Conservation (phyloP, 2,888 invertebrate genomes). For the Eupithecia inturbata region DNA sequence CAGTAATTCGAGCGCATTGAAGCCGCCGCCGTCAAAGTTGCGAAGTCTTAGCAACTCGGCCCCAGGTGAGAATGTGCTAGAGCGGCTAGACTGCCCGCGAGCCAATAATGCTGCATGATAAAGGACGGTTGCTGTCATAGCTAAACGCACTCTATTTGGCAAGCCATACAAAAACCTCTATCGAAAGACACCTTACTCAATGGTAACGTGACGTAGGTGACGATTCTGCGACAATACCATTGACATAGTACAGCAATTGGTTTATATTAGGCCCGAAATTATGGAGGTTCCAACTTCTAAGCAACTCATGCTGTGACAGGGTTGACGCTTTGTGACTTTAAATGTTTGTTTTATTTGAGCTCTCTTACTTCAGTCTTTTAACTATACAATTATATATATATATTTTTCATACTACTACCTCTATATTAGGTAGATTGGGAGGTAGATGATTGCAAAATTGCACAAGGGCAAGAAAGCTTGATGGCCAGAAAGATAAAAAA, state of each 20-base stretch:
- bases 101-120: conserved; percentile 64
- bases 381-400: too few species aligned
- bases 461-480: too few species aligned
- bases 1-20: conserved; percentile 68
- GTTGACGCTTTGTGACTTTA: too few species aligned
- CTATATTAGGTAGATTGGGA: too few species aligned
- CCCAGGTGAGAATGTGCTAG: conserved; percentile 84
- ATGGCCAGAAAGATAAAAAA: too few species aligned
- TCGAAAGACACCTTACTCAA: neutral
- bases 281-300: too few species aligned
- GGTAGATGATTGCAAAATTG: too few species aligned
- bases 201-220: too few species aligned
- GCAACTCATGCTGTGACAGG: too few species aligned
- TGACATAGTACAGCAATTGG: neutral
- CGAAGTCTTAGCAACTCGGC: conserved; percentile 80
- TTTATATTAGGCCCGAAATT: neutral
- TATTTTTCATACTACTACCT: too few species aligned
- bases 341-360: too few species aligned
- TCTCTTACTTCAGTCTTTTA: too few species aligned
- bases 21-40: conserved; percentile 74
- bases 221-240: neutral
- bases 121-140: conserved; percentile 10
- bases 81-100: conserved; percentile 81
- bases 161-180: neutral
- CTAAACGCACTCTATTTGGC: neutral